Evolutionary conservation across 2,113 vertebrate genomes (phyloP), one percentile per base, ranked within the genome.

Genomic region (Nicator chloris): DNA sequence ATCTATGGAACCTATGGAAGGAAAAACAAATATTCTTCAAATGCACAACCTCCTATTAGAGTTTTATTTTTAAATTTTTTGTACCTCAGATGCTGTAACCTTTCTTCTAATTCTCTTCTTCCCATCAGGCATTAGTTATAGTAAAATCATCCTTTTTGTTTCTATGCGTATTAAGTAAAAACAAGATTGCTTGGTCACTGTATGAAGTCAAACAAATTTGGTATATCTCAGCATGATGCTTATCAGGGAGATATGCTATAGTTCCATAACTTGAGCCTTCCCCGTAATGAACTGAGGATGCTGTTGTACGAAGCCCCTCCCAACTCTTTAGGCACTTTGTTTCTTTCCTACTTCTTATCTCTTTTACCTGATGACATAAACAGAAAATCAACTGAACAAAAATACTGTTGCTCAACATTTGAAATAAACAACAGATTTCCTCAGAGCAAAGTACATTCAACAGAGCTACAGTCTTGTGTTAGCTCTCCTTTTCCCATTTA

Each of bases 211-310:
- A 19, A 56, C 21, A 72, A 53, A 81, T 51, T 33, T 20, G 11
- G 28, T 33, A 1, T 73, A 35, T 61, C n/a, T 78, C 64, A 69
- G 45, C 59, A 39, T 23, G 14, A 33, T 65, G 50, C 2, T 84
- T 39, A 31, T 3, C 2, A 3, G 10, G 8, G 31, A 71, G 13
- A 50, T 6, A 7, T 2, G 7, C 30, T 68, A 57, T 14, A 0
- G 0, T 37, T 85, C 8, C 35, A 44, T 9, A 82, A 14, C 9
- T 51, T 76, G 28, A 85, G 21, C 19, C 27, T 47, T 45, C 14
- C 28, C 31, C 31, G 6, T 23, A 78, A 27, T 7, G 11, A 64
- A 24, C 3, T 60, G 39, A 64, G 45, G 9, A 7, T 64, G 17
- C 11, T 64, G 24, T 17, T 2, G 0, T 2, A 54, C 15, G 31